These are phyloP conservation scores for Centroberyx gerrardi DNA, from an alignment of 2,797 vertebrate species.

Conservation along the genomic window DNA sequence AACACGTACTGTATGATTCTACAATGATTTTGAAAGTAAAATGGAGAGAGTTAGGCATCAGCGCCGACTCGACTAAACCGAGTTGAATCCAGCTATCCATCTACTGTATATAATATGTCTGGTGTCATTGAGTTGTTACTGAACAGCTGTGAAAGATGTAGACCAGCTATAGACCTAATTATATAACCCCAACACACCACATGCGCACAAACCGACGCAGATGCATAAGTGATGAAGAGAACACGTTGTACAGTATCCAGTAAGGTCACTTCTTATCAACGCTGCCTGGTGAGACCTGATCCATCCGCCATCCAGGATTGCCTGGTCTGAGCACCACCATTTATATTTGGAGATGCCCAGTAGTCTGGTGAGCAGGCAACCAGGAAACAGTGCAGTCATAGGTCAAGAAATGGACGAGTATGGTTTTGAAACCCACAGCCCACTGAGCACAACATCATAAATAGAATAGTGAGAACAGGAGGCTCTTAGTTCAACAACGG, in stretches of 20 bases:
- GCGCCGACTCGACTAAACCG: background rate
- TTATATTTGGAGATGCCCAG: conserved; percentile 28
- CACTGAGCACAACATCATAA: conserved; percentile 23
- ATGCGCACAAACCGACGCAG: conserved; percentile 1
- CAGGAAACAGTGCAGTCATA: background rate
- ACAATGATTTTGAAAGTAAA: background rate
- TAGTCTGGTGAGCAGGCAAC: conserved; percentile 1
- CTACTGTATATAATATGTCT: background rate
- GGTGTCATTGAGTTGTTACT: conserved; percentile 9
- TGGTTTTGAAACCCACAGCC: conserved; percentile 12
- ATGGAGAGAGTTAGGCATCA: conserved; percentile 1
- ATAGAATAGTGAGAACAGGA: conserved; percentile 39
- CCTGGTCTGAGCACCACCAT: conserved; percentile 1
- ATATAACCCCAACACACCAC: conserved; percentile 21
- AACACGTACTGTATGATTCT: background rate
- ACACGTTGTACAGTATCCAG: conserved; percentile 58
- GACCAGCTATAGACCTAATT: conserved; percentile 17
- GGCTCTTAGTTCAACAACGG: conserved; percentile 35
- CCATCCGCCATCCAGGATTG: background rate
- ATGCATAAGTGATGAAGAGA: conserved; percentile 36
- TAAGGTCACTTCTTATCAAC: conserved; percentile 16
- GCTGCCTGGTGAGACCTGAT: background rate
- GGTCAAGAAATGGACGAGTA: background rate
- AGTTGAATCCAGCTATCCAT: conserved; percentile 15
- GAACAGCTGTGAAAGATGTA: conserved; percentile 56